These are phyloP conservation scores for Zygogramma bicolorata DNA, from an alignment of 2,888 invertebrate species.

Conservation along the genomic window DNA sequence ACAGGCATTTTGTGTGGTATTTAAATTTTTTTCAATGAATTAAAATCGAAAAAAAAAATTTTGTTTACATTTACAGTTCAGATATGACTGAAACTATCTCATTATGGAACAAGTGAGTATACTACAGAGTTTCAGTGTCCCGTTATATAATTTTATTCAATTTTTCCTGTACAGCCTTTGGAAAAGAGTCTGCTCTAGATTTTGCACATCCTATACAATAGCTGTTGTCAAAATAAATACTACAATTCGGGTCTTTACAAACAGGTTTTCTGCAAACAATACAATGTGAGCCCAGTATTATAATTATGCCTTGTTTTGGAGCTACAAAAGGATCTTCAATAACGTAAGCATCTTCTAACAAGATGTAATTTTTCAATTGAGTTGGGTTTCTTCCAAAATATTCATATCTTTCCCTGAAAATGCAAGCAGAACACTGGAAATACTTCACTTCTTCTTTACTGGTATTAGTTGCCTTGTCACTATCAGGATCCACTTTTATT, in stretches of 20 bases:
- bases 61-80: too few species aligned
- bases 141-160: constrained; percentile 65
- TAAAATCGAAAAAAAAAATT: too few species aligned
- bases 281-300: constrained; percentile 84
- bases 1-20: too few species aligned
- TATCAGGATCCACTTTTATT: background rate
- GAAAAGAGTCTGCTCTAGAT: constrained; percentile 76
- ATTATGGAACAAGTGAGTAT: too few species aligned
- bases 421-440: constrained; percentile 77
- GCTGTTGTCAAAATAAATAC: constrained; percentile 81
- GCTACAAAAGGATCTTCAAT: constrained; percentile 89
- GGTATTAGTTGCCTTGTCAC: constrained; percentile 16
- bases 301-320: constrained; percentile 79
- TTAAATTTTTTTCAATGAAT: too few species aligned
- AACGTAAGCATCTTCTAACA: constrained; percentile 81
- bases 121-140: background rate
- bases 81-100: too few species aligned
- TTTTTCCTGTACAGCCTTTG: constrained; percentile 68
- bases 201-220: constrained; percentile 81
- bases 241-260: constrained; percentile 81
- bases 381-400: constrained; percentile 83
- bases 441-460: constrained; percentile 49
- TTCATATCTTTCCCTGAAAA: constrained; percentile 77
- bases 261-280: constrained; percentile 75
- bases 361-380: constrained; percentile 76